Evolutionary conservation across 2,113 vertebrate species (phyloP), one percentile per base, ranked within the genome.

Genomic region (Isichthys henryi): DNA sequence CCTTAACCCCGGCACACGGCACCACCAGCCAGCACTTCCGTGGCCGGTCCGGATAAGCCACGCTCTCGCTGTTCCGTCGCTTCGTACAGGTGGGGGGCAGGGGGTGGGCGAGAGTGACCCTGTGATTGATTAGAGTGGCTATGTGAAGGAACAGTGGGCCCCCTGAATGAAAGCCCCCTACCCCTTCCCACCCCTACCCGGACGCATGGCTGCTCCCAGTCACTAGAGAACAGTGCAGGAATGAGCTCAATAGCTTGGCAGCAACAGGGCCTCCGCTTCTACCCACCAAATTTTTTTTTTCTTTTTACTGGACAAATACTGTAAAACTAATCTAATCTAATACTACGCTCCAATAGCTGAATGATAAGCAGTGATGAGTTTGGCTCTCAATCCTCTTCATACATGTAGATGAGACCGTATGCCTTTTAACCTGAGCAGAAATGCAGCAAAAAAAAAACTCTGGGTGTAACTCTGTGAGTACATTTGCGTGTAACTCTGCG

Each of bases 101-200:
- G 90, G 89, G 90, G 56, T 35, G 21, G 80, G 88, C 88, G 52
- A 89, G n/a, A 88, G 27, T 89, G 91, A 62, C 88, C 89, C n/a
- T 52, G 86, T 93, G 91, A 92, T 92, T 92, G 90, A 93, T 93
- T 92, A 89, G 74, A 86, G 87, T 70, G 50, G 77, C 88, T 88
- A 91, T 91, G 85, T 90, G 90, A 89, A 91, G 91, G 90, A 90
- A 92, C 90, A 52, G 91, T 77, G 53, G 84, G 39, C 56, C 66
- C 91, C 87, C 89, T 91, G 90, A 93, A 92, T 90, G 90, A 77
- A 53, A 56, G 48, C 53, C 53, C 53, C 53, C 53, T 56, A 21
- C 0, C 56, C 13, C 45, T 83, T 15, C 80, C 21, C 56, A 50
- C 88, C 48, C 56, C 15, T 2, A 21, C 49, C 7, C 43, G 21